phyloP scores from a whole-genome alignment of 1,140 invertebrate genomes.

The Chelonus insularis region DNA sequence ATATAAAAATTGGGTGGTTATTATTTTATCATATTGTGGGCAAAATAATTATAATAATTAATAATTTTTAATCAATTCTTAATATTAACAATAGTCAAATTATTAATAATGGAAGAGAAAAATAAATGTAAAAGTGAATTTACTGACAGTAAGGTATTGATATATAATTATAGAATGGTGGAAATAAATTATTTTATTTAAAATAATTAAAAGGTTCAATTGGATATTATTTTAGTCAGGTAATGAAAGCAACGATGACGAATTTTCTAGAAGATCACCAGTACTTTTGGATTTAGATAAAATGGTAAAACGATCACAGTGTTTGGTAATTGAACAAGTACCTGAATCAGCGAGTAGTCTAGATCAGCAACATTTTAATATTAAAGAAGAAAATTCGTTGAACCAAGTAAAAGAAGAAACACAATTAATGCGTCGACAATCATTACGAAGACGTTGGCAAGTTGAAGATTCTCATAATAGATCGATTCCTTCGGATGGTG shows the following conservation, averaged over 20 bases:
- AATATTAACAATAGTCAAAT: background rate
- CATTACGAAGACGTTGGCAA: constrained; percentile 49
- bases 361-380: constrained; percentile 2
- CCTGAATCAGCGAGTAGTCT: background rate
- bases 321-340: constrained; percentile 26
- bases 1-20: background rate
- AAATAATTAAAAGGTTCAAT: background rate
- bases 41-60: no score
- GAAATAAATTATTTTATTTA: background rate
- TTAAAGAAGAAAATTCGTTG: constrained; percentile 5
- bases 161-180: constrained; percentile 20
- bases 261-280: constrained; percentile 42
- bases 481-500: constrained; percentile 41
- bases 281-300: constrained; percentile 55
- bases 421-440: constrained; percentile 40
- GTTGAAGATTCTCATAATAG: constrained; percentile 31
- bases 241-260: constrained; percentile 52
- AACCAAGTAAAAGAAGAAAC: constrained; percentile 30
- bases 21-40: background rate
- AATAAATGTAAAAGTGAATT: constrained; percentile 39
- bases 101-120: constrained; percentile 34
- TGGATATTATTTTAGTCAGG: constrained; percentile 51
- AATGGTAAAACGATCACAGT: constrained; percentile 49
- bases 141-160: constrained; percentile 36
- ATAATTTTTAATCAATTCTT: no score